Conservation (phyloP, 53 echinoderm and acorn worm genomes). For the Holothuria leucospilota region DNA sequence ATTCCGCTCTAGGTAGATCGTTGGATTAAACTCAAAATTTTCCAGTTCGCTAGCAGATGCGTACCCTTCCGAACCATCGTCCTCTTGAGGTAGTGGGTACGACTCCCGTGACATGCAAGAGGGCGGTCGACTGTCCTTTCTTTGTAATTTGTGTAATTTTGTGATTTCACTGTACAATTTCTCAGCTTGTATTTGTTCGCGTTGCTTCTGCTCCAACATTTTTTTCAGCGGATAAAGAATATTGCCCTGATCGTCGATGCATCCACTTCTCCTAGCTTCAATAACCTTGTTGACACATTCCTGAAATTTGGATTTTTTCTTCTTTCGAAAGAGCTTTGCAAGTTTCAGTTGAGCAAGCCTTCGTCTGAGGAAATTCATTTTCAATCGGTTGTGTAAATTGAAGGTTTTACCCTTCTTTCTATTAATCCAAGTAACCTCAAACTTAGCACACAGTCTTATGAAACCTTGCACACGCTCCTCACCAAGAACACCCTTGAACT, state of each 20-base stretch:
- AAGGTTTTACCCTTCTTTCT: no score
- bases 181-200: not conserved
- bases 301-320: slow-evolving; percentile 77
- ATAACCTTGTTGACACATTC: slow-evolving; percentile 86
- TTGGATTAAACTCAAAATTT: slow-evolving; percentile 85
- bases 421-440: no score
- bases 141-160: not conserved
- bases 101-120: slow-evolving; percentile 61
- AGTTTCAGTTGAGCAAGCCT: slow-evolving; percentile 71
- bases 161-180: no score
- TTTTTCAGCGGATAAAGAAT: slow-evolving; percentile 63
- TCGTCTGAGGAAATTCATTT: slow-evolving; percentile 87
- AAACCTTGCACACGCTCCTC: no score
- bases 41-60: slow-evolving; percentile 88
- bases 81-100: slow-evolving; percentile 87
- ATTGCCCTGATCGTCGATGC: slow-evolving; percentile 92
- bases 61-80: slow-evolving; percentile 93
- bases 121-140: not conserved
- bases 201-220: slow-evolving; percentile 13
- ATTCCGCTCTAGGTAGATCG: slow-evolving; percentile 85
- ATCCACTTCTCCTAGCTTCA: slow-evolving; percentile 88
- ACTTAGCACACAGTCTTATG: no score
- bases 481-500: no score
- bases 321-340: slow-evolving; percentile 77
- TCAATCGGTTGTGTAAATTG: not conserved